These are phyloP conservation scores for Canis aureus DNA, from an alignment of 2,113 vertebrate genomes.

Conservation along the genomic window DNA sequence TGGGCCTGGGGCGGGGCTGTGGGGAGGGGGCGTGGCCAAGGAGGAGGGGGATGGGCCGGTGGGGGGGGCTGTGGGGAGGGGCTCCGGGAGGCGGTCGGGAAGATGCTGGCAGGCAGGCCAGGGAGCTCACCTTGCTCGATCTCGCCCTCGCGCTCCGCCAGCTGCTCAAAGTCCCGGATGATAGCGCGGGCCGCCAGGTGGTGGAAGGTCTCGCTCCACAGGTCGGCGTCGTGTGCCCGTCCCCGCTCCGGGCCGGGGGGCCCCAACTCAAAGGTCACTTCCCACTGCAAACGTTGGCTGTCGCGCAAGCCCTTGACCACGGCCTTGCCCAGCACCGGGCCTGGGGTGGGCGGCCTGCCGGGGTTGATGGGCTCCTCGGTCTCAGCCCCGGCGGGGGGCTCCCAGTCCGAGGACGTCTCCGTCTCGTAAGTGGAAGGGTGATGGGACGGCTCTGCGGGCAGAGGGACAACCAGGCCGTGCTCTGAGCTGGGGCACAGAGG, in stretches of 20 bases:
- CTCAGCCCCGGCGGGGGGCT: constrained; percentile 58
- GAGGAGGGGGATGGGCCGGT: not conserved
- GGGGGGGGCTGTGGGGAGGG: not conserved
- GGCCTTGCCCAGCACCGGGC: constrained; percentile 89
- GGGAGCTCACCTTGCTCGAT: constrained; percentile 93
- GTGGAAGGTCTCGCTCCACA: constrained; percentile 97
- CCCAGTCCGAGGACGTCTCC: constrained; percentile 78
- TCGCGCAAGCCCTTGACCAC: constrained; percentile 93
- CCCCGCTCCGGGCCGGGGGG: constrained; percentile 86
- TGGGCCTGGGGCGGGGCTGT: not conserved
- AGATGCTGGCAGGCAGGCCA: not conserved
- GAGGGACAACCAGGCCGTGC: not conserved
- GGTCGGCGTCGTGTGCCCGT: constrained; percentile 84
- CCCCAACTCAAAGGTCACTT: constrained; percentile 93
- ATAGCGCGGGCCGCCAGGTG: constrained; percentile 95
- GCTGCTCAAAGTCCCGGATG: constrained; percentile 95
- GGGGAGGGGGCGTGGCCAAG: not conserved
- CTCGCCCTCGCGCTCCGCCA: constrained; percentile 92
- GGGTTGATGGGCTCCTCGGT: accelerated
- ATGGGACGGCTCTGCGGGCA: constrained; percentile 82
- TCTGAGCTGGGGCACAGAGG: not conserved
- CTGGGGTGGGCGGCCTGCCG: not conserved
- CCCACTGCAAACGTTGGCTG: constrained; percentile 92
- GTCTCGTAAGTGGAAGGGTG: constrained; percentile 88
- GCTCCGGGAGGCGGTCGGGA: accelerated